Evolutionary conservation across 2,113 vertebrate genomes (phyloP), one percentile per base, ranked within the genome.

Genomic region (Podilymbus podiceps): DNA sequence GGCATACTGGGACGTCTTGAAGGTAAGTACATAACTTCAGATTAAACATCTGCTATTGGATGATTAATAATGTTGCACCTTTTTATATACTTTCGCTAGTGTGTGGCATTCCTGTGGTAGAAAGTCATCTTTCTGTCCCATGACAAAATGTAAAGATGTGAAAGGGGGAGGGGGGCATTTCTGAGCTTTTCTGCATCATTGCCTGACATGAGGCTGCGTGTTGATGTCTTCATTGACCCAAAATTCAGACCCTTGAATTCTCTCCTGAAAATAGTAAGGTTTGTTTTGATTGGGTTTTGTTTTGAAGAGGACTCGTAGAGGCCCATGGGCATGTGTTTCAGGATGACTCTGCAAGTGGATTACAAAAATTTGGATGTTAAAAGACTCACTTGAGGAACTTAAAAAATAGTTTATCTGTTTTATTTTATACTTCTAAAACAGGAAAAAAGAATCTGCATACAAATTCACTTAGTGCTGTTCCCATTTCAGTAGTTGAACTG

Each of bases 1-100:
- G 98, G 99, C 99, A 12, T 99, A 99, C 94, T 99, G 99, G 99
- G 99, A 99, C 67, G 99, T 99, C 19, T 96, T 99, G 14, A 99
- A 99, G 99, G 99, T 99, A 85, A 98, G 98, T 94, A 20, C 44
- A 2, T 42, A 12, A 73, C 72, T 92, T 92, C 47, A 20, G 20
- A 55, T 93, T 81, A 90, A 76, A 42, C 21, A 7, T 56, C 14
- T 64, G 3, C 59, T 87, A 42, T 52, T 92, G 55, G 15, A 47
- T 85, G 11, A 23, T 73, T 44, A 16, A 74, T n/a, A 75, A 18
- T 50, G 24, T 77, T 25, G 18, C 85, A 25, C 49, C 14, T 66
- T 59, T 82, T 63, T 22, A 4, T 7, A 6, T 15, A 2, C 42
- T 18, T 9, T 24, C 46, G 53, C 31, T 46, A 33, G 6, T 23